Base-by-base conservation (phyloP, 2,888 invertebrate species). In the Acrocera orbiculus region DNA sequence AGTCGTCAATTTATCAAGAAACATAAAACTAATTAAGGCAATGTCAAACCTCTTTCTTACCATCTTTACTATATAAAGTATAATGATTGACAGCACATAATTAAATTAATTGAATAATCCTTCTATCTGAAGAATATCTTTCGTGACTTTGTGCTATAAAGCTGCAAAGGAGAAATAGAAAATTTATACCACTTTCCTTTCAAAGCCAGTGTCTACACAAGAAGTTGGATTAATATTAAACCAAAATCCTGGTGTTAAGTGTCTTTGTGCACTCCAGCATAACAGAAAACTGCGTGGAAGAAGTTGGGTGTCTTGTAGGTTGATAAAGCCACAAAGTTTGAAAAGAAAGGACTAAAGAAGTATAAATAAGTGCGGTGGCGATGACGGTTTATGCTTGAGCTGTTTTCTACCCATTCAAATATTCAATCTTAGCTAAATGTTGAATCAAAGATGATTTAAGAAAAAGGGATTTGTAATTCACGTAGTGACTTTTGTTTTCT, bases 101-200 rank as follows among this genome's bases (percentile, higher is more conserved):
- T 58, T 58, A 58, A 58, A 58, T 58, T 58, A 58, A 58, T 58
- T 58, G 60, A 59, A 55, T 58, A 58, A 58, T 59, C 58, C n/a
- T n/a, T n/a, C n/a, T n/a, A n/a, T n/a, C n/a, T n/a, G n/a, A n/a
- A n/a, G n/a, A n/a, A n/a, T n/a, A n/a, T n/a, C n/a, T n/a, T n/a
- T n/a, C n/a, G n/a, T n/a, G n/a, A n/a, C n/a, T n/a, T n/a, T n/a
- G n/a, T n/a, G n/a, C n/a, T n/a, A n/a, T n/a, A n/a, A n/a, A n/a
- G n/a, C n/a, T n/a, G n/a, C n/a, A n/a, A n/a, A n/a, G n/a, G n/a
- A n/a, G n/a, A n/a, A n/a, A n/a, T n/a, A n/a, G n/a, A n/a, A n/a
- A n/a, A n/a, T n/a, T n/a, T n/a, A n/a, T n/a, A n/a, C n/a, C n/a
- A n/a, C n/a, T n/a, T n/a, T n/a, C 32, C 16, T 22, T 16, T 13